These are phyloP conservation scores for Chlamydotis undulata DNA, from an alignment of 2,113 vertebrate species.

Conservation along the genomic window DNA sequence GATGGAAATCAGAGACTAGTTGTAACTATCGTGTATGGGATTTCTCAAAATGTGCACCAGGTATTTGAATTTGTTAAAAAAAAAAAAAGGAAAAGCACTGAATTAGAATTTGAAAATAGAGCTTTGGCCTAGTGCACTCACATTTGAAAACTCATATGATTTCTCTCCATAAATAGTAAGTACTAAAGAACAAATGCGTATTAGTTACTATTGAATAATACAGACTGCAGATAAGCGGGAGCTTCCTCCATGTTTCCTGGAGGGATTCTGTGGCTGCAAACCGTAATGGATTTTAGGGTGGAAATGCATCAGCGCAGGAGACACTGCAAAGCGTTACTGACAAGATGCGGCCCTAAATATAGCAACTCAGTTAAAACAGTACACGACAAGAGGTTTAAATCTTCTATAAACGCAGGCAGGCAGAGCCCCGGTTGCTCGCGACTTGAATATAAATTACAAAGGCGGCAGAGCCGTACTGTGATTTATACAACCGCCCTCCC, in stretches of 20 bases:
- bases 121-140: neutral
- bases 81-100: neutral
- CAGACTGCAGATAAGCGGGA: neutral
- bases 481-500: neutral
- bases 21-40: neutral
- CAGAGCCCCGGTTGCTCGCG: neutral
- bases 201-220: no score
- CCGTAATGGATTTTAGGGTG: neutral
- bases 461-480: neutral
- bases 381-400: neutral
- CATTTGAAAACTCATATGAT: neutral
- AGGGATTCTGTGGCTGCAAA: neutral
- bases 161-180: neutral
- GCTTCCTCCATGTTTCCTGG: neutral
- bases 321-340: neutral
- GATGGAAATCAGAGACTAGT: neutral
- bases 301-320: neutral
- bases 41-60: neutral
- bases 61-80: neutral
- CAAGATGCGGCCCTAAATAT: neutral
- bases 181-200: neutral
- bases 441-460: neutral
- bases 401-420: neutral
- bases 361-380: neutral
- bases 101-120: neutral